Evolutionary conservation across 2,797 vertebrate species (phyloP).

Genomic region (Protonibea diacanthus): DNA sequence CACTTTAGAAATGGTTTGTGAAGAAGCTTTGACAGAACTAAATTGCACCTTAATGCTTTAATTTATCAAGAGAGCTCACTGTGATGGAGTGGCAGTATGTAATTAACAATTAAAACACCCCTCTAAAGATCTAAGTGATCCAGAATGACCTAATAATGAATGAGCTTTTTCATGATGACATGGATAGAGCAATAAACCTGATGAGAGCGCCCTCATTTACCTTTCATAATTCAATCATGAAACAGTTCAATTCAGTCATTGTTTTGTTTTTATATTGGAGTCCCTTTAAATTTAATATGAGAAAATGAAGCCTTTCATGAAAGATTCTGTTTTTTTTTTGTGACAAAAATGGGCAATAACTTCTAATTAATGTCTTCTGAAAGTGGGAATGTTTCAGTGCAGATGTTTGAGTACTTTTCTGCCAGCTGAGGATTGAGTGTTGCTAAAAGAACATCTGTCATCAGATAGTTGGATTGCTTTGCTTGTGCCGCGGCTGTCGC

Average conservation of each 20-base stretch:
- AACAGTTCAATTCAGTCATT: neutral
- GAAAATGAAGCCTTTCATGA: neutral
- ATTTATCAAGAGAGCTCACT: slow-evolving; percentile 45
- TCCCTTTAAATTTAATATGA: slow-evolving; percentile 15
- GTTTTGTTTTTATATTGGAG: slow-evolving; percentile 6
- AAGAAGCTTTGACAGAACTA: slow-evolving; percentile 30
- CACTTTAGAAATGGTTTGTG: slow-evolving; percentile 13
- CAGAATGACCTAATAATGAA: slow-evolving; percentile 15
- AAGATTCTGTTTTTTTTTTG: slow-evolving; percentile 4
- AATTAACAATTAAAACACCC: neutral
- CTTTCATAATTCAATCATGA: neutral
- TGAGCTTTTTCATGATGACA: slow-evolving; percentile 22
- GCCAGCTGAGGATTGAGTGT: neutral
- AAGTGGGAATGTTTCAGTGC: slow-evolving; percentile 57
- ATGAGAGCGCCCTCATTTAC: neutral
- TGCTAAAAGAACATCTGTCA: slow-evolving; percentile 22
- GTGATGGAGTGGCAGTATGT: slow-evolving; percentile 37
- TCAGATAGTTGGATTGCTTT: slow-evolving; percentile 20
- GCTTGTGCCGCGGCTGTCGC: slow-evolving; percentile 45
- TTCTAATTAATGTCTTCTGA: slow-evolving; percentile 15
- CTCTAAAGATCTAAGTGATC: slow-evolving; percentile 7
- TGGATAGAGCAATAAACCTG: slow-evolving; percentile 52
- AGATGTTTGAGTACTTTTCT: slow-evolving; percentile 46
- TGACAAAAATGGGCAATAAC: slow-evolving; percentile 38
- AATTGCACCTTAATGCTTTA: slow-evolving; percentile 69